Evolutionary conservation across 2,888 invertebrate species (phyloP).

Genomic region (Acleris cristana): DNA sequence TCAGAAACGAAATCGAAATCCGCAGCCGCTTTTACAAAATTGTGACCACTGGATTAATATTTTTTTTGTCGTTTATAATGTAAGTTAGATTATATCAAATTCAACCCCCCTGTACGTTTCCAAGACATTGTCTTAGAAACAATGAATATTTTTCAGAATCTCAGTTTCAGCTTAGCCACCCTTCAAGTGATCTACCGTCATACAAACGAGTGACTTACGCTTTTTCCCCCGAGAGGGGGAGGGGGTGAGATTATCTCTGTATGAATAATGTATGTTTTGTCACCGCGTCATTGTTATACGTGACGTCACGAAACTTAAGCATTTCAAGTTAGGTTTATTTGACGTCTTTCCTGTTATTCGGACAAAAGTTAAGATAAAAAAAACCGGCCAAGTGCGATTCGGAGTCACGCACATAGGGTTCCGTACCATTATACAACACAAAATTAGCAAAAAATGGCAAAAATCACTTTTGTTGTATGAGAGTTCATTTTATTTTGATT

Average conservation of each 20-base stretch:
- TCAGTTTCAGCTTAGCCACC: slow-evolving; percentile 23
- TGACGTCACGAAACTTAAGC: slow-evolving; percentile 29
- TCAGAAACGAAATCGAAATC: too few species aligned
- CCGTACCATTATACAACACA: too few species aligned
- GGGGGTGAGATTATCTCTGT: slow-evolving; percentile 39
- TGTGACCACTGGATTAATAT: too few species aligned
- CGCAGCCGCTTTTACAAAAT: too few species aligned
- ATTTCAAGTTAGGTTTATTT: slow-evolving; percentile 15
- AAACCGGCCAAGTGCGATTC: too few species aligned
- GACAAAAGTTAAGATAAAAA: not conserved
- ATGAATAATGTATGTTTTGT: slow-evolving; percentile 65
- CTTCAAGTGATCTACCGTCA: slow-evolving; percentile 48
- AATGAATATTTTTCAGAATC: not conserved
- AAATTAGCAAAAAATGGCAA: too few species aligned
- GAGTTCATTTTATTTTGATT: too few species aligned
- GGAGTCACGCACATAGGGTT: too few species aligned
- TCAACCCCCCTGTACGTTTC: too few species aligned
- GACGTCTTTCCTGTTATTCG: slow-evolving; percentile 15
- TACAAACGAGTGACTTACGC: slow-evolving; percentile 51
- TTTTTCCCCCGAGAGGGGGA: slow-evolving; percentile 44
- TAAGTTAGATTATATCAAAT: too few species aligned
- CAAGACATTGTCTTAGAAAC: not conserved
- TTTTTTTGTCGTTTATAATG: too few species aligned
- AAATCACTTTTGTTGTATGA: too few species aligned
- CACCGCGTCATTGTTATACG: slow-evolving; percentile 48